phyloP scores from a whole-genome alignment of 1,140 invertebrate species.

The Leptopilina clavipes region DNA sequence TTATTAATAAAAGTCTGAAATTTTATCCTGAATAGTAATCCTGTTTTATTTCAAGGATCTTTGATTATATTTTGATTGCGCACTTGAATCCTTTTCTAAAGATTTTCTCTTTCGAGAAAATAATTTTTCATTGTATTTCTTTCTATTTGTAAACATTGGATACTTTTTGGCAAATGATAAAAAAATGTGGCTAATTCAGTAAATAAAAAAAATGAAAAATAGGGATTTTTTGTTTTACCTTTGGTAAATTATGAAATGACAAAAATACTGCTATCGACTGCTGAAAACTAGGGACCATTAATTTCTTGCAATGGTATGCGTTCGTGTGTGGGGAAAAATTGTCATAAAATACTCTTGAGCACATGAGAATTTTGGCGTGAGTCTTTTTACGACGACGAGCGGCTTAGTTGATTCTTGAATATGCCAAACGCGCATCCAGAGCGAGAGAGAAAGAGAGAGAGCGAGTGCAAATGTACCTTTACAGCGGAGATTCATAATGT shows the following conservation, averaged over 20 bases:
- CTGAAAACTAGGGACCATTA: not conserved
- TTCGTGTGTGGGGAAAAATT: not conserved
- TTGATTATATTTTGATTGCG: not conserved
- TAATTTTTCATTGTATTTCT: no score
- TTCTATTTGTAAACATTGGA: no score
- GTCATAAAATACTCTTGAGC: not conserved
- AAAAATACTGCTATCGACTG: not conserved
- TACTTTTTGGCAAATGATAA: no score
- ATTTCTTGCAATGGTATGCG: not conserved
- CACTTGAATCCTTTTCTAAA: not conserved
- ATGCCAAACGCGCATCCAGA: not conserved
- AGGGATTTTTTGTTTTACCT: no score
- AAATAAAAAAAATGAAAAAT: no score
- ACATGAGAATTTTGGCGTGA: not conserved
- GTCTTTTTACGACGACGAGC: not conserved
- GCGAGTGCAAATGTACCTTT: not conserved
- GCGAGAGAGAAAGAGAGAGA: no score
- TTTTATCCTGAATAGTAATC: not conserved
- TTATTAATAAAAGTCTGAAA: not conserved
- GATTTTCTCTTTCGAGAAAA: no score
- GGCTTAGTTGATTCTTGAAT: not conserved
- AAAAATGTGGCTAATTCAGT: no score
- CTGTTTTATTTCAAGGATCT: not conserved
- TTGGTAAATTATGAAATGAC: not conserved
- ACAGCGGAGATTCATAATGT: slow-evolving; percentile 4